Conservation (phyloP, 1,140 invertebrate genomes). For the Arctopsyche grandis region DNA sequence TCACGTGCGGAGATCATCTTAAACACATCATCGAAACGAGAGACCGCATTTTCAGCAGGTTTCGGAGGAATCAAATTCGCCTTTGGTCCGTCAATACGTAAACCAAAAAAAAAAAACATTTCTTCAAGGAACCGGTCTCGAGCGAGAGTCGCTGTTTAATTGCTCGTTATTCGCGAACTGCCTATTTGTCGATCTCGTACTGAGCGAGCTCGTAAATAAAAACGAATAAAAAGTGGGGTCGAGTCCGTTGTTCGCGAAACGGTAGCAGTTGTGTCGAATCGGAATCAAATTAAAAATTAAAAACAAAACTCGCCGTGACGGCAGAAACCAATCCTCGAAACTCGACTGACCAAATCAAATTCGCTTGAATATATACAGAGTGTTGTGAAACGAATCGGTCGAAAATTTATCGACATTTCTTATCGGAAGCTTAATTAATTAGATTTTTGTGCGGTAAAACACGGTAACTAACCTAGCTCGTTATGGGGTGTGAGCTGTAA, state of each 20-base stretch:
- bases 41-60: not conserved
- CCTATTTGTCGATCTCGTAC: constrained; percentile 2
- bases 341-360: too few relatives aligned
- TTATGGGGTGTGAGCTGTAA: constrained; percentile 16
- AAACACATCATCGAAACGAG: not conserved
- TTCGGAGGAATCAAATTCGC: not conserved
- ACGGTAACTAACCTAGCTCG: constrained; percentile 26
- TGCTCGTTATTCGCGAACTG: constrained; percentile 23
- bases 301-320: constrained; percentile 41
- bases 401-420: too few relatives aligned
- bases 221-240: not conserved
- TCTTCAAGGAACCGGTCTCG: constrained; percentile 2
- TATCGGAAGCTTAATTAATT: too few relatives aligned
- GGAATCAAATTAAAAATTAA: constrained; percentile 51
- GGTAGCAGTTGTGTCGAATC: constrained; percentile 51
- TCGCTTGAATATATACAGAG: too few relatives aligned
- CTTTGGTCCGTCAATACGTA: not conserved
- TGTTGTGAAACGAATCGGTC: too few relatives aligned
- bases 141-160: constrained; percentile 1
- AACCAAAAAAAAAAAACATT: not conserved
- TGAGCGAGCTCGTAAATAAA: not conserved
- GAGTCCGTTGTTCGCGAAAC: constrained; percentile 38
- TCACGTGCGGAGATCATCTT: not conserved
- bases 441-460: not conserved
- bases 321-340: not conserved